phyloP scores from a whole-genome alignment of 2,888 invertebrate species.

The Bimastos eiseni region DNA sequence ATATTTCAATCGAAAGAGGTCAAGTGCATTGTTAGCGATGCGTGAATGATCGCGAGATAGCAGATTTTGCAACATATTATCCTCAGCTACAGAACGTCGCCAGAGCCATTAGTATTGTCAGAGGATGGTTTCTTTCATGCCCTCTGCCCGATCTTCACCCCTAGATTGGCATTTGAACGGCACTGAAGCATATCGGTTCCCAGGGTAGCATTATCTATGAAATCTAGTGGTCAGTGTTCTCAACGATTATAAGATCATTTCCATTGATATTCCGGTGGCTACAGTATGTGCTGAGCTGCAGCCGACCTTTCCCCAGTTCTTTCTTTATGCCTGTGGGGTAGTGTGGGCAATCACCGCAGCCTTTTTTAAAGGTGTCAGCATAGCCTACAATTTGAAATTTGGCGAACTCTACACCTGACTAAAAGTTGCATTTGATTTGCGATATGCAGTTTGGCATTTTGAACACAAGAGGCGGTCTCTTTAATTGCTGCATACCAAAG shows the following conservation, averaged over 20 bases:
- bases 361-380: background rate
- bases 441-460: too few relatives aligned
- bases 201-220: background rate
- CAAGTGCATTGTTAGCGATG: background rate
- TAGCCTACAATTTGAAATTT: background rate
- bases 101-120: background rate
- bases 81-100: background rate
- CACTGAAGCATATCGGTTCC: slow-evolving; percentile 3
- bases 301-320: background rate
- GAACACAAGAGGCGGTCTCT: too few relatives aligned
- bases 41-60: background rate
- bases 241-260: background rate
- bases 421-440: background rate
- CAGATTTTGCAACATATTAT: background rate
- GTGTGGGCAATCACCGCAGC: background rate
- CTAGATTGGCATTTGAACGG: background rate
- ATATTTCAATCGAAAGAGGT: background rate
- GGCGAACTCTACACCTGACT: background rate
- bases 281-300: background rate
- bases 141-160: background rate
- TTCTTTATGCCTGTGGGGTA: background rate
- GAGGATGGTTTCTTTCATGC: background rate
- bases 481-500: too few relatives aligned
- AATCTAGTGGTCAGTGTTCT: background rate
- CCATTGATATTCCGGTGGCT: background rate